These are phyloP conservation scores for Eulimnadia texana DNA, from an alignment of 1,140 invertebrate species.

Conservation along the genomic window DNA sequence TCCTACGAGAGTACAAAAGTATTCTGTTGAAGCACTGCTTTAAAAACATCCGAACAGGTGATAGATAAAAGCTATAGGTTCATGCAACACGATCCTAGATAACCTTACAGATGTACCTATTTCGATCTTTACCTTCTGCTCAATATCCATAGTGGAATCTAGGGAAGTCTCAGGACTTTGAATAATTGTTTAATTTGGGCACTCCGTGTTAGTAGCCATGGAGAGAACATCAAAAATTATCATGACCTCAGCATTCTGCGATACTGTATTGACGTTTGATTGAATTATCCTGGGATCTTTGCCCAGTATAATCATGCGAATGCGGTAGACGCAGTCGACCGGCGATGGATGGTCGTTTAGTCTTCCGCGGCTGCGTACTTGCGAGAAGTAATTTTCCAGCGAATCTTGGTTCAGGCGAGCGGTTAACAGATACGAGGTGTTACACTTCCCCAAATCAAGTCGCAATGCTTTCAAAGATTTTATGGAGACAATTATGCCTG, in stretches of 20 bases:
- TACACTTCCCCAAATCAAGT: neutral
- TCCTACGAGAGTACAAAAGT: no score
- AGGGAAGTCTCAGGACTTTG: no score
- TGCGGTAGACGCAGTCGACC: neutral
- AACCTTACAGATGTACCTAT: no score
- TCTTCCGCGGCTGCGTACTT: neutral
- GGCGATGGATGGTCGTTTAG: neutral
- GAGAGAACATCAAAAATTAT: neutral
- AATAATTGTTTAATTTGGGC: neutral
- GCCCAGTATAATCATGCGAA: neutral
- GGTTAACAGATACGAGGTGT: neutral
- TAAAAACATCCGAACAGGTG: no score
- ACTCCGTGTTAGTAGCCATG: neutral
- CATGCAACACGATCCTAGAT: no score
- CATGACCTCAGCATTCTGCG: neutral
- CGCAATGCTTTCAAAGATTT: neutral
- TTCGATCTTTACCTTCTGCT: neutral
- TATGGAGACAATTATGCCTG: neutral
- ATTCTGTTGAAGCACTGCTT: no score
- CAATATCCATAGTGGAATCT: no score
- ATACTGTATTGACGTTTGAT: neutral
- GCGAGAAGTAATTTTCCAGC: neutral
- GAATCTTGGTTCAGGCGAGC: neutral
- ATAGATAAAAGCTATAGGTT: no score
- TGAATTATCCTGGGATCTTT: neutral